phyloP scores from a whole-genome alignment of 2,113 vertebrate species.

The Eudyptes chrysolophus region DNA sequence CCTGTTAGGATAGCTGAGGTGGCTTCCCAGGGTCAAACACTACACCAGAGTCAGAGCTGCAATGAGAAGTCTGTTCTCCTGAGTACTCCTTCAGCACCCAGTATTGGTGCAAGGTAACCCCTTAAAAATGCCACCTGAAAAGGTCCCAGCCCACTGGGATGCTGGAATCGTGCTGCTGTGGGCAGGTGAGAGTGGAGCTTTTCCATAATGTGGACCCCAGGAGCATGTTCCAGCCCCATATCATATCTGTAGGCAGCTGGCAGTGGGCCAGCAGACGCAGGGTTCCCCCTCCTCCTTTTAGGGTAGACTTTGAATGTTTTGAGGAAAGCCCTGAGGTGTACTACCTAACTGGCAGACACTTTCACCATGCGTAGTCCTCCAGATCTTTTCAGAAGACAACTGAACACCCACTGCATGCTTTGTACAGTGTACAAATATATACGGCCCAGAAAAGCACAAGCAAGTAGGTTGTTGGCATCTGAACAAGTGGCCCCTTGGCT shows the following conservation, averaged over 20 bases:
- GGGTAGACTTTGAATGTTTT: not conserved
- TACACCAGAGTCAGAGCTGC: not conserved
- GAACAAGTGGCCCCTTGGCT: not conserved
- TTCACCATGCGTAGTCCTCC: not conserved
- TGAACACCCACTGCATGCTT: fast-evolving
- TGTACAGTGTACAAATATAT: not conserved
- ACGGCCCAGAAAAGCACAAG: not conserved
- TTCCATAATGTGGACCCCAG: not conserved
- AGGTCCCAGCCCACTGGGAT: not conserved
- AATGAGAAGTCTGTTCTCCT: not conserved
- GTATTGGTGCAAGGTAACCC: not conserved
- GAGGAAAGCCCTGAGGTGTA: not conserved
- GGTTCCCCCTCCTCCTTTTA: not conserved
- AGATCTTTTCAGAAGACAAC: not conserved
- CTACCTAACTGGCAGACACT: not conserved
- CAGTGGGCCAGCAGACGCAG: fast-evolving
- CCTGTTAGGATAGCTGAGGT: not conserved
- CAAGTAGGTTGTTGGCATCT: not conserved
- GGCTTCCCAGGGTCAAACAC: not conserved
- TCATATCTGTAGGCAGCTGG: not conserved
- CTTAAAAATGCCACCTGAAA: not conserved
- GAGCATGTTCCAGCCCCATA: not conserved
- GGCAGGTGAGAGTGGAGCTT: not conserved
- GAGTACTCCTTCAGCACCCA: not conserved
- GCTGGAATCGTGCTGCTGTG: not conserved